These are phyloP conservation scores for Macrobrachium nipponense DNA, from an alignment of 1,140 invertebrate genomes.

Conservation along the genomic window DNA sequence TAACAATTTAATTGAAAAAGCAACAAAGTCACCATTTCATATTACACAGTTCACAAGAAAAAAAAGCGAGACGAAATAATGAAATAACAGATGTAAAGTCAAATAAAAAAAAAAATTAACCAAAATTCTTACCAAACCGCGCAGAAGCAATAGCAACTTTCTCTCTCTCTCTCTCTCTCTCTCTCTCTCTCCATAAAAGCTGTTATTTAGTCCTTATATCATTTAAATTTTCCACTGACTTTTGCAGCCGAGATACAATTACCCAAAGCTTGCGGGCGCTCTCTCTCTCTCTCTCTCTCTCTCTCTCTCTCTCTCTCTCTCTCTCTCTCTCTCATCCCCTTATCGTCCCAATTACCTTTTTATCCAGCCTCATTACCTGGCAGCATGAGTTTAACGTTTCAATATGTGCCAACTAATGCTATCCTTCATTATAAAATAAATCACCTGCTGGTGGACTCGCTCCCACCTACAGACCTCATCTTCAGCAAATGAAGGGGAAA, in stretches of 20 bases:
- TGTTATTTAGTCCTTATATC: background rate
- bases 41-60: too few relatives aligned
- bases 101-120: too few relatives aligned
- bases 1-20: too few relatives aligned
- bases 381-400: background rate
- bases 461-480: background rate
- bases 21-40: too few relatives aligned
- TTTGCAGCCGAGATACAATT: background rate
- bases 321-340: background rate
- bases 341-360: background rate
- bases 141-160: background rate
- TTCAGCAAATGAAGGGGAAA: background rate
- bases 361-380: background rate
- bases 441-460: background rate
- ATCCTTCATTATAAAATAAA: background rate
- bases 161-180: slow-evolving; percentile 5
- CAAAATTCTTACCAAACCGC: background rate
- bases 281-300: slow-evolving; percentile 6
- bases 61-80: too few relatives aligned
- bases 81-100: too few relatives aligned
- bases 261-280: background rate
- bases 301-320: slow-evolving; percentile 30
- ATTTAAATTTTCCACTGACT: background rate
- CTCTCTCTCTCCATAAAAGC: slow-evolving; percentile 11
- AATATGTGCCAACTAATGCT: too few relatives aligned